Base-by-base conservation (phyloP, 2,113 vertebrate species). In the Petrocephalus zakoni region DNA sequence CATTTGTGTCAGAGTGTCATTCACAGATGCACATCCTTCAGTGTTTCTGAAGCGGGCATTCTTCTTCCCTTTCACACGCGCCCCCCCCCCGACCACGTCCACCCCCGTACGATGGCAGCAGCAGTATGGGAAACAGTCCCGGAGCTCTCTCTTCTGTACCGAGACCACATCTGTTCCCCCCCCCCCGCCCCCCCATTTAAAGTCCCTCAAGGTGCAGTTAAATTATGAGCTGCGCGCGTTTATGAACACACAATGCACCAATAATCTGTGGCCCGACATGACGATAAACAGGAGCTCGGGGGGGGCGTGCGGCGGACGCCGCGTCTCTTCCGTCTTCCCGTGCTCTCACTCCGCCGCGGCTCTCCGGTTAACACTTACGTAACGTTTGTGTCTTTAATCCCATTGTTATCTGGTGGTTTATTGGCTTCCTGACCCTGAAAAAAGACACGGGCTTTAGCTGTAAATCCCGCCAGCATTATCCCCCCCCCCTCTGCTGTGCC, bases 351-450 rank as follows among this genome's bases (percentile, higher is more conserved):
- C 51, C 0, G n/a, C 51, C 37, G 34, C 92, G 91, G 93, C 93
- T 64, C 93, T 93, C 95, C 95, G 94, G 95, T 95, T 95, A 94
- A 96, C 94, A 94, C 94, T 94, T 93, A 94, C 94, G 94, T 96
- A 95, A 95, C 94, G 94, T 96, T 96, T 95, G 95, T 96, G 96
- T 95, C 95, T 95, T 94, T 95, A 96, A 96, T 96, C 95, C 95
- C 93, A 95, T 96, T 96, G 95, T 96, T 94, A 94, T 96, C 96
- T 96, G 95, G 95, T 95, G 95, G 94, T 96, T 94, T 93, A 94
- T 93, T 93, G 94, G 88, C 93, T 95, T 94, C 94, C 94, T 94
- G 96, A 95, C 95, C 94, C 95, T 96, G 96, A 95, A 95, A 95
- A 96, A 95, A 96, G 96, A 96, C 95, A 95, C 95, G 95, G 94